Evolutionary conservation across 2,888 invertebrate genomes (phyloP), one percentile per base, ranked within the genome.

Genomic region (Ectemnius lituratus): DNA sequence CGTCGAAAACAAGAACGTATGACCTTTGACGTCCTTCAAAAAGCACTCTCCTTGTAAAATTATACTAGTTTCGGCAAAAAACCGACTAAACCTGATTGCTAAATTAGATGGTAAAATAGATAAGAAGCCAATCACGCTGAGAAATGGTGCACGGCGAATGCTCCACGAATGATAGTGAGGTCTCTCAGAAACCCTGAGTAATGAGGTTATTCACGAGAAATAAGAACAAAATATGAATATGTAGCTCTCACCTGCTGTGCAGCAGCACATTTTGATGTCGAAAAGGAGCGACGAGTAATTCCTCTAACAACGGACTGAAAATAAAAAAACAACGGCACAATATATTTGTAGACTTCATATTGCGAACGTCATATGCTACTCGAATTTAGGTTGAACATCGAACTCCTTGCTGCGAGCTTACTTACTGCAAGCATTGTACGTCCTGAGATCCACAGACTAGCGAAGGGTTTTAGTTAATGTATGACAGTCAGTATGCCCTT

Each of bases 251-350:
- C 90, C 88, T 90, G 89, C 85, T 90, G 90, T 65, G 89, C 90
- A 3, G 88, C 84, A 47, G 83, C 83, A 84, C 89, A 90, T 90
- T 85, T 89, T 68, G 90, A 88, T 28, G 90, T 90, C 59, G 90
- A 90, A 71, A 90, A 90, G 49, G 89, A 87, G 27, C 90, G 90
- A 68, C 87, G 87, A 23, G 78, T 82, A 58, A 88, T 78, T 72
- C 82, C 85, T 68, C 85, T 87, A 59, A 84, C 84, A 13, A 86
- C 84, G 60, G 86, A 87, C 90, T 90, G 81, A 60, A 87, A 89
- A 81, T 62, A 61, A 75, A 2, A 20, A 20, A 67, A 68, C 2
- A 45, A 67, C 47, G 8, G 27, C 20, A 49, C n/a, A 3, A 62
- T 46, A n/a, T n/a, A 18, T 16, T 6, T 28, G 14, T 23, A 2